Percentiles rank a stretch among this genome's conserved stretches.
Conservation (phyloP, 35 echinoderm and acorn worm species). For the Eucidaris tribuloides region DNA sequence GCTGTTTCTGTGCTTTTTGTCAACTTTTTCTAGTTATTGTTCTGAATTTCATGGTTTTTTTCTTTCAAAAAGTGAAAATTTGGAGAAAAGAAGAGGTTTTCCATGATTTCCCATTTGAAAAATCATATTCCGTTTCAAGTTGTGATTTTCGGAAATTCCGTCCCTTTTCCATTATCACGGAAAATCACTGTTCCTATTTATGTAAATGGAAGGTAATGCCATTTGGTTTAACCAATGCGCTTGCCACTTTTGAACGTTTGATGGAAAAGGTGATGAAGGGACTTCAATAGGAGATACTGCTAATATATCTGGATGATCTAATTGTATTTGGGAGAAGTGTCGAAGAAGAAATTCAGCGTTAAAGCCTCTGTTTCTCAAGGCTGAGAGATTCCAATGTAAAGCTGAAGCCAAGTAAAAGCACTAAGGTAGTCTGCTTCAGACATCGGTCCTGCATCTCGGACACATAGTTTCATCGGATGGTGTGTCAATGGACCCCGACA, state of each 20-base stretch:
- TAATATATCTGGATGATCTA: conserved; percentile 60
- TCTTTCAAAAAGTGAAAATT: too few relatives aligned
- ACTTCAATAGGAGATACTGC: conserved; percentile 8
- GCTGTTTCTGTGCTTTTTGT: too few relatives aligned
- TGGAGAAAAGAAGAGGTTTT: too few relatives aligned
- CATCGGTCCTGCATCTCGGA: conserved; percentile 20
- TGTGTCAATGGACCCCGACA: conserved; percentile 19
- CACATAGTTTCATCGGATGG: conserved; percentile 26
- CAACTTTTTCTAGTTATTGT: too few relatives aligned
- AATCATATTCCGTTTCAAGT: too few relatives aligned
- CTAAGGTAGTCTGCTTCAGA: conserved; percentile 5
- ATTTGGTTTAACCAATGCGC: conserved; percentile 28
- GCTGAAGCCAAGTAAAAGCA: conserved; percentile 18
- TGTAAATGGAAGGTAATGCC: conserved; percentile 45
- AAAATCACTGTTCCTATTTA: too few relatives aligned
- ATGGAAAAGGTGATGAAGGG: conserved; percentile 24
- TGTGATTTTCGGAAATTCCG: too few relatives aligned
- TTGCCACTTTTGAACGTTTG: not conserved
- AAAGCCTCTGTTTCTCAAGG: not conserved
- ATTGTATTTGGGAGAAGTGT: conserved; percentile 27
- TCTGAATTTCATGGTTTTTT: too few relatives aligned
- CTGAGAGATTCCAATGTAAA: conserved; percentile 15
- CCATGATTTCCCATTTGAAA: too few relatives aligned
- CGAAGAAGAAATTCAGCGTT: not conserved
- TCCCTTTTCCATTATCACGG: too few relatives aligned